Conservation (phyloP, 2,888 invertebrate genomes). For the Schrankia costaestrigalis region DNA sequence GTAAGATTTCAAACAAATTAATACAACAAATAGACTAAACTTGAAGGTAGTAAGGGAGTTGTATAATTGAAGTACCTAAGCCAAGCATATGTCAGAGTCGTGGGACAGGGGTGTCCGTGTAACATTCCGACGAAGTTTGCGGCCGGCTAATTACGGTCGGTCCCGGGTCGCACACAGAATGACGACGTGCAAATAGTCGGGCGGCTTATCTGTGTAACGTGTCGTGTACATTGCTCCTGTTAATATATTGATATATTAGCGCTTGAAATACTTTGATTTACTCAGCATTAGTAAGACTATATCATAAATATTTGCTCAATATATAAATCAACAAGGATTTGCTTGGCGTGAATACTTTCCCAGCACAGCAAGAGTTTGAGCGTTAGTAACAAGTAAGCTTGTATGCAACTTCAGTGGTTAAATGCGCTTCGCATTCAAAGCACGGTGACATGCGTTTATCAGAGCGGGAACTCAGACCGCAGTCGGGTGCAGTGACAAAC, state of each 20-base stretch:
- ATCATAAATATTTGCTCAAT: background rate
- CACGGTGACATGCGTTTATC: slow-evolving; percentile 76
- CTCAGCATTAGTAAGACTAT: slow-evolving; percentile 10
- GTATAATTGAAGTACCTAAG: slow-evolving; percentile 25
- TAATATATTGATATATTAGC: slow-evolving; percentile 30
- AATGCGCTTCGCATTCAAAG: slow-evolving; percentile 64
- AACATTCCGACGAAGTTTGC: slow-evolving; percentile 62
- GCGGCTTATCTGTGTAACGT: slow-evolving; percentile 52
- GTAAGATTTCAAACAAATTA: slow-evolving; percentile 16
- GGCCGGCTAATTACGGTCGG: slow-evolving; percentile 64
- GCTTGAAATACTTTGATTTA: slow-evolving; percentile 18
- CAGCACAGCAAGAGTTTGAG: too few relatives aligned
- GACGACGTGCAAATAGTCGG: slow-evolving; percentile 61
- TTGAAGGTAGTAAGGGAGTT: slow-evolving; percentile 24
- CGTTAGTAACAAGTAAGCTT: slow-evolving; percentile 36
- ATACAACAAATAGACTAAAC: slow-evolving; percentile 36
- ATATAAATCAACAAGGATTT: too few relatives aligned
- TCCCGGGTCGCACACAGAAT: slow-evolving; percentile 44
- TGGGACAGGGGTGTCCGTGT: slow-evolving; percentile 44
- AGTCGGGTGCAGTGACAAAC: slow-evolving; percentile 73
- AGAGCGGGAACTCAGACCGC: slow-evolving; percentile 69
- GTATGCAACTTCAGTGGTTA: slow-evolving; percentile 51
- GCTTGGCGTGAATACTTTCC: too few relatives aligned
- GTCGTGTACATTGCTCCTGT: slow-evolving; percentile 26
- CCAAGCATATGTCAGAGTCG: slow-evolving; percentile 44